These are phyloP conservation scores for Apostichopus japonicus DNA, from an alignment of 35 echinoderm and acorn worm genomes.

Conservation along the genomic window DNA sequence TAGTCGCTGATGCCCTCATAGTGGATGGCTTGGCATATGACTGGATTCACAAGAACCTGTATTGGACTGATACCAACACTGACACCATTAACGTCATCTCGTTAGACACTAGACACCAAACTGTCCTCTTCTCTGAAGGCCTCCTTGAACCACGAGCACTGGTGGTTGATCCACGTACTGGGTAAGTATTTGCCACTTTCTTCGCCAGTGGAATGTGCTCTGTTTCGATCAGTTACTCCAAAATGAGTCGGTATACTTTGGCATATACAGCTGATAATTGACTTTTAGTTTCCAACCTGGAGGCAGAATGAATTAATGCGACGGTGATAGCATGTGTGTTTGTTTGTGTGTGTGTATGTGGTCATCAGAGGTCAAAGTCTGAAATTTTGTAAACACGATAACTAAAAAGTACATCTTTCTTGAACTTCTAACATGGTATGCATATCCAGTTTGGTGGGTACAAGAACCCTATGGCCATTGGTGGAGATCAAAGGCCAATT, in stretches of 20 bases:
- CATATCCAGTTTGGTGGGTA: no score
- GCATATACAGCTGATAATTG: background rate
- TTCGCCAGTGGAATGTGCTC: background rate
- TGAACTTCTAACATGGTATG: no score
- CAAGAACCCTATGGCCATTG: no score
- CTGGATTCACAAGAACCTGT: conserved; percentile 88
- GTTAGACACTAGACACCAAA: conserved; percentile 62
- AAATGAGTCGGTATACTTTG: background rate
- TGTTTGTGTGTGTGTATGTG: no score
- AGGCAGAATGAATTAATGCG: no score
- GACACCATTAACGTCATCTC: conserved; percentile 80
- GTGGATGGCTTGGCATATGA: conserved; percentile 92
- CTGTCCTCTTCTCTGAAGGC: conserved; percentile 64
- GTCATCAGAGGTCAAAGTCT: no score
- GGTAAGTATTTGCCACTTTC: conserved; percentile 60
- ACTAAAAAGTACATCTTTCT: no score
- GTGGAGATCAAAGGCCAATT: no score
- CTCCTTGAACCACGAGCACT: conserved; percentile 91
- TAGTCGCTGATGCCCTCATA: conserved; percentile 34
- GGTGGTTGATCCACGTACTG: conserved; percentile 69
- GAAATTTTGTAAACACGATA: no score
- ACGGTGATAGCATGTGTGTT: no score
- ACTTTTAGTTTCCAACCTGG: no score
- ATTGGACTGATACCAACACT: conserved; percentile 86
- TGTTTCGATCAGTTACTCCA: no score